These are phyloP conservation scores for Lepidostoma basale DNA, from an alignment of 1,140 invertebrate genomes.

Conservation along the genomic window DNA sequence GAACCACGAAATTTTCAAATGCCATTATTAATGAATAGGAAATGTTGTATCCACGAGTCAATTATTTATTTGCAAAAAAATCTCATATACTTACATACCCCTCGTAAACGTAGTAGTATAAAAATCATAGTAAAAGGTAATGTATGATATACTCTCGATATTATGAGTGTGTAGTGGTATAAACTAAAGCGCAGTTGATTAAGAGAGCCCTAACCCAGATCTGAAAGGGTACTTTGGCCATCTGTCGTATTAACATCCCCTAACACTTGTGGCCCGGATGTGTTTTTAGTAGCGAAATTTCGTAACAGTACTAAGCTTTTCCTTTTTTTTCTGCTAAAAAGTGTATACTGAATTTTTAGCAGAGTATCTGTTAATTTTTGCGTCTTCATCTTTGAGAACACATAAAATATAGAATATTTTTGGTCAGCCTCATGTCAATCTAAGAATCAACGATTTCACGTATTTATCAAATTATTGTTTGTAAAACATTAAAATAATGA, in stretches of 20 bases:
- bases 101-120: too few species aligned
- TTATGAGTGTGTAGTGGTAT: conserved; percentile 22
- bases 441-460: too few species aligned
- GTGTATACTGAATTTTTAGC: neutral
- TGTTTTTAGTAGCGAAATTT: neutral
- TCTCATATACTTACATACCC: too few species aligned
- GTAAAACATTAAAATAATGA: too few species aligned
- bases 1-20: too few species aligned
- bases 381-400: neutral
- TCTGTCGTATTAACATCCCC: conserved; percentile 38
- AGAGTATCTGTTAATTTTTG: neutral
- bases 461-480: too few species aligned
- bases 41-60: too few species aligned
- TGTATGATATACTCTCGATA: neutral
- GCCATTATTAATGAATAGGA: too few species aligned
- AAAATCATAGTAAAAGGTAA: neutral
- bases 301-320: too few species aligned
- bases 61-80: too few species aligned
- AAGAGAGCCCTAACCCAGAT: conserved; percentile 36
- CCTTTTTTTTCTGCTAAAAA: too few species aligned
- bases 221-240: conserved; percentile 40
- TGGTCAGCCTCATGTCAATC: neutral
- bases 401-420: neutral
- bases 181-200: conserved; percentile 42
- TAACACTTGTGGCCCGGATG: neutral